Base-by-base conservation (phyloP, 2,888 invertebrate genomes). In the Callyntrura guangdongensis region DNA sequence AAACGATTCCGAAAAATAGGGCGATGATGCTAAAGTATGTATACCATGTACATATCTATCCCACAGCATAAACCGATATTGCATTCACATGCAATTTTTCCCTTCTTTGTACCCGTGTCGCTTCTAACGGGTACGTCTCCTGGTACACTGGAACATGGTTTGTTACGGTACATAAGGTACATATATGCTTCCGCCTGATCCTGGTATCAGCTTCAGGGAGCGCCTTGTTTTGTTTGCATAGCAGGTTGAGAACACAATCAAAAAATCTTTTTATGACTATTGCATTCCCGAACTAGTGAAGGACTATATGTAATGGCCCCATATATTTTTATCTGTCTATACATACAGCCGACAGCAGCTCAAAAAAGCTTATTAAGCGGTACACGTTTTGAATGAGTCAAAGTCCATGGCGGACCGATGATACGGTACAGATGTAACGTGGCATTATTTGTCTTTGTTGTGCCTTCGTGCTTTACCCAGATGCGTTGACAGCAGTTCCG, bases 211-310 rank as follows among this genome's bases (percentile, higher is more conserved):
- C 67, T 83, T 64, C 47, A 64, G 64, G 83, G 47, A 47, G 20
- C 17, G 17, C 47, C 27, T 45, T 82, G 25, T 82, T 20, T 67
- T 83, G 83, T 67, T 83, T 83, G 83, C n/a, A 36, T 27, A 82
- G 82, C 61, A 12, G 36, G 74, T n/a, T 11, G 45, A 74, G 20
- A 56, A 56, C n/a, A 56, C 17, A 17, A 56, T n/a, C 14, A 17
- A n/a, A 17, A 56, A 56, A 56, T 14, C 17, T 17, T 14, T 56
- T 56, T 56, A 56, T 8, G n/a, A 56, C 56, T 17, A 56, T 56
- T 8, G 9, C 56, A 56, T 56, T 56, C 17, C 9, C 56, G 17
- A 56, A 56, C 56, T 56, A 56, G 56, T 14, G 17, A 56, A n/a
- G 2, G 56, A 2, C 36, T 56, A 56, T 17, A 56, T 17, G 17